Evolutionary conservation across 2,113 vertebrate species (phyloP), one percentile per base, ranked within the genome.

Genomic region (Zootoca vivipara): DNA sequence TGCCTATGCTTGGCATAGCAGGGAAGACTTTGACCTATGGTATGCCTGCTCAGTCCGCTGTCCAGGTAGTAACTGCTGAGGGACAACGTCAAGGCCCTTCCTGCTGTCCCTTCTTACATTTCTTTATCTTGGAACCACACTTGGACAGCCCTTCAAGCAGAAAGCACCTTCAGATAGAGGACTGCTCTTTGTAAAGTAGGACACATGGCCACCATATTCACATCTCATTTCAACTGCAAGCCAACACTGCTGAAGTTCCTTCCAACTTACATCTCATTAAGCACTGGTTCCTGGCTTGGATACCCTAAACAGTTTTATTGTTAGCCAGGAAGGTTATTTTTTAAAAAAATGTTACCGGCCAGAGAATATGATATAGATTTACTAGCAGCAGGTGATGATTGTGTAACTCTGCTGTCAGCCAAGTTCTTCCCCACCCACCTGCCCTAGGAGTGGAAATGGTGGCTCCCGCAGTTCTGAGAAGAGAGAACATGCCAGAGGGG

Each of bases 291-390:
- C 74, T 72, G 46, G 86, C 83, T 0, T 15, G 7, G 77, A 86
- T 81, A 81, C 5, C 26, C 26, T 16, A 24, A 33, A 0, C 7
- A 89, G 33, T 78, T 84, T 92, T 78, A 2, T 35, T 46, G 12
- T 87, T 90, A 78, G 78, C 72, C 26, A 30, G 62, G 75, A 74
- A 74, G 69, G n/a, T 16, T 15, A 1, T 20, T 62, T 72, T 70
- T 81, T 92, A 82, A n/a, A n/a, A n/a, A n/a, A 40, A 67, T 85
- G 91, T 93, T 89, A 78, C 70, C 74, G 91, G 91, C 77, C 75
- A 75, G 77, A 82, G 22, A 35, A 78, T 0, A 0, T 73, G 52
- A 35, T 85, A 85, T 80, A 92, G 22, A 67, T 81, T 84, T 1
- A 0, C 82, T 89, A 78, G 64, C 35, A 92, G 91, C 91, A 93